A percentile compares a stretch with the other conserved stretches of the same genome.
These are phyloP conservation scores for Capreolus pygargus DNA, from an alignment of 2,113 vertebrate species.

Conservation along the genomic window DNA sequence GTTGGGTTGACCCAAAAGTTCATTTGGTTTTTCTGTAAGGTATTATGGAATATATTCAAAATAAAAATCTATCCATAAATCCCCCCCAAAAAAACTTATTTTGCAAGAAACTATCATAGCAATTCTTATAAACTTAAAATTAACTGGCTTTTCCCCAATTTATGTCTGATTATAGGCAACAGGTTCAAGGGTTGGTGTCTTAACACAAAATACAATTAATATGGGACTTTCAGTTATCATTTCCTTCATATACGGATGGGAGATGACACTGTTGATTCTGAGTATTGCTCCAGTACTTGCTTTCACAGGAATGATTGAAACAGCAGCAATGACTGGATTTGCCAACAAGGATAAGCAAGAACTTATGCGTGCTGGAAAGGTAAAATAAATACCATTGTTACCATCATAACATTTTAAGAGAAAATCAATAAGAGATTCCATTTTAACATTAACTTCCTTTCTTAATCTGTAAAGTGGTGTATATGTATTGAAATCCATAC, in stretches of 20 bases:
- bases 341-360: slow-evolving; percentile 70
- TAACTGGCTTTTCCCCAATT: not conserved
- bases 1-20: not conserved
- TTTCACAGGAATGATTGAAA: slow-evolving; percentile 68
- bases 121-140: slow-evolving; percentile 14
- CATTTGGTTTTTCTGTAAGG: not conserved
- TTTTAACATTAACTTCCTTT: not conserved
- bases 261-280: slow-evolving; percentile 74
- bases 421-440: not conserved
- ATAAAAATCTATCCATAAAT: not conserved
- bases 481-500: not conserved
- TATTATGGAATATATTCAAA: not conserved
- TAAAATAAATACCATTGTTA: not conserved
- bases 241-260: slow-evolving; percentile 60
- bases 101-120: not conserved
- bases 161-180: slow-evolving; percentile 57
- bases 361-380: slow-evolving; percentile 54
- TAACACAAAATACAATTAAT: slow-evolving; percentile 59
- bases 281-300: slow-evolving; percentile 52
- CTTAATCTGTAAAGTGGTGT: not conserved
- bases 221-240: slow-evolving; percentile 69
- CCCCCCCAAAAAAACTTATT: not conserved
- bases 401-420: not conserved
- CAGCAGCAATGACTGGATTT: slow-evolving; percentile 45
- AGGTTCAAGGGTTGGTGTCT: slow-evolving; percentile 59